phyloP scores from a whole-genome alignment of 2,113 vertebrate genomes.

The Amblyopsis rosae region DNA sequence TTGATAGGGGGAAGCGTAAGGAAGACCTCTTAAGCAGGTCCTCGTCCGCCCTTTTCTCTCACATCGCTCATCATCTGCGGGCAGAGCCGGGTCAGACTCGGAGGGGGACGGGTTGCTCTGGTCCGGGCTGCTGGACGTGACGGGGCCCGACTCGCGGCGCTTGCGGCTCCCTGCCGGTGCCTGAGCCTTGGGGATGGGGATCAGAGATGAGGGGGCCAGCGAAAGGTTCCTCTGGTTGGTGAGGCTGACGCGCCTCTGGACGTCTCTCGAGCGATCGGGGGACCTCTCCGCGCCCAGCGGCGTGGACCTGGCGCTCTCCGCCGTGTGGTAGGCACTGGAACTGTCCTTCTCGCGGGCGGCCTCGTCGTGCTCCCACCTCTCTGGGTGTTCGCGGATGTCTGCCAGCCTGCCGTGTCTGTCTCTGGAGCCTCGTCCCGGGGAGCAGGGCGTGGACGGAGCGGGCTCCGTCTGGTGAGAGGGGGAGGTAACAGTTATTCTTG shows the following conservation, averaged over 20 bases:
- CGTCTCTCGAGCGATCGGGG: conserved; percentile 80
- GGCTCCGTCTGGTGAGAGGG: conserved; percentile 36
- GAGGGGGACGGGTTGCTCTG: conserved; percentile 72
- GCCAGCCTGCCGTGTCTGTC: conserved; percentile 79
- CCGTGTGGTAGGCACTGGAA: conserved; percentile 94
- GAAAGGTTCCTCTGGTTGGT: conserved; percentile 90
- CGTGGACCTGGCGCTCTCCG: conserved; percentile 90
- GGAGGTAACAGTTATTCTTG: too few relatives aligned
- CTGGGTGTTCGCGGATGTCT: conserved; percentile 87
- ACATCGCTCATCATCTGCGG: conserved; percentile 78
- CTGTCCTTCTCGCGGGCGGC: conserved; percentile 83
- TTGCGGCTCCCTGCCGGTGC: conserved; percentile 57
- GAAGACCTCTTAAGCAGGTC: conserved; percentile 54
- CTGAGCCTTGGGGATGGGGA: conserved; percentile 45
- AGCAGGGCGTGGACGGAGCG: conserved; percentile 11
- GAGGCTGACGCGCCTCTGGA: conserved; percentile 84
- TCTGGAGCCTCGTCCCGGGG: conserved; percentile 51
- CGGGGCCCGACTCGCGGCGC: conserved; percentile 67
- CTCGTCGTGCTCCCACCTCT: conserved; percentile 78
- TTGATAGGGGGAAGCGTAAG: conserved; percentile 86
- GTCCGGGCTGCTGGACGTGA: conserved; percentile 78
- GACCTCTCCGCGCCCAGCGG: conserved; percentile 85
- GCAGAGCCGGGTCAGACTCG: conserved; percentile 73
- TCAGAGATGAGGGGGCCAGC: conserved; percentile 40
- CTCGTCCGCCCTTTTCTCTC: conserved; percentile 72